Base-by-base conservation (phyloP, 1,140 invertebrate species). In the Drosophila bocqueti region DNA sequence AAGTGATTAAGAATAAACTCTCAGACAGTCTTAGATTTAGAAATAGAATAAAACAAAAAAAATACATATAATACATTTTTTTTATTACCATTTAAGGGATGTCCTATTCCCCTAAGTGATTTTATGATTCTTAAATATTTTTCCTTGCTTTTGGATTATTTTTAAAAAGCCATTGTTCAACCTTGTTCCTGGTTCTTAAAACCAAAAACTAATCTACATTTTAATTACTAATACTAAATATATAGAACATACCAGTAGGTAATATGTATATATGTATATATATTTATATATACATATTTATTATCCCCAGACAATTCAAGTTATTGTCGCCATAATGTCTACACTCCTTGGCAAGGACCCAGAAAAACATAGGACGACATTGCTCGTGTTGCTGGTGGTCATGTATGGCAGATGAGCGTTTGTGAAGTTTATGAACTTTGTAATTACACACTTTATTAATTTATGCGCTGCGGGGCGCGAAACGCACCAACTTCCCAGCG, bases 391-490 rank as follows among this genome's bases (percentile, higher is more conserved):
- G 76, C 64, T 58, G 26, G 46, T 81, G 78, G 66, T 75, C 82
- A 74, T 89, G 68, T 83, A 78, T 81, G 82, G 58, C 77, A 81
- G 84, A 75, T 89, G 81, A 87, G 81, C 73, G 77, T 26, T 75
- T 65, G 84, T 80, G 65, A 90, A 89, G 84, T 89, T 89, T 89
- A 89, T 89, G 85, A 89, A 89, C 84, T 89, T 90, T 89, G 84
- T 90, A 89, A 89, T 89, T 89, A 89, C 84, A 90, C 85, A 89
- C 85, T 89, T 89, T 89, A 89, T 89, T 89, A 89, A 89, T 89
- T 89, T 89, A 89, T 89, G 84, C 84, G 84, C 84, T 79, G 85
- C 81, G 85, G 85, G 79, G 61, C 61, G 57, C 57, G 64, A 69
- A 77, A 76, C 42, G 43, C 59, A 31, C 75, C 59, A 85, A 78